phyloP scores from a whole-genome alignment of 2,888 invertebrate species.

The Stictocephala bisonia region DNA sequence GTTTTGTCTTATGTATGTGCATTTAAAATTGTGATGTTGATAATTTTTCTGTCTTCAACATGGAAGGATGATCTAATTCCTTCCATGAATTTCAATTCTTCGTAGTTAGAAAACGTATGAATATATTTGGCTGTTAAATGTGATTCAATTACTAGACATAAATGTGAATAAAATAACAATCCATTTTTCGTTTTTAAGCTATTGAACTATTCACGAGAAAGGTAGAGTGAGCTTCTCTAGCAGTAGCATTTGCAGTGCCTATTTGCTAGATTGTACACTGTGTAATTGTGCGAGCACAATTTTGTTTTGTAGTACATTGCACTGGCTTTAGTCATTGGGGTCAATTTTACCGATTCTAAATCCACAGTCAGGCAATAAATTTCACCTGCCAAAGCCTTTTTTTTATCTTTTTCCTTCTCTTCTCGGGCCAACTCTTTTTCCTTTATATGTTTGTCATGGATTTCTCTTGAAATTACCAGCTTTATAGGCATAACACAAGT shows the following conservation, averaged over 20 bases:
- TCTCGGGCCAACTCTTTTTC: constrained; percentile 30
- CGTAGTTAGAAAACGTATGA: too few relatives aligned
- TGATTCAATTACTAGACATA: too few relatives aligned
- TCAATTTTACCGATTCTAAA: constrained; percentile 38
- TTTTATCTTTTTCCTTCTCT: constrained; percentile 36
- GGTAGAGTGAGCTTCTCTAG: too few relatives aligned
- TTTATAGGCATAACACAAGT: constrained; percentile 29
- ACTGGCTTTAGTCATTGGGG: constrained; percentile 13
- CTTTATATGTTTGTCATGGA: constrained; percentile 16
- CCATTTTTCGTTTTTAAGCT: too few relatives aligned
- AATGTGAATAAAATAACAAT: too few relatives aligned
- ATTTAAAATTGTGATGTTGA: too few relatives aligned
- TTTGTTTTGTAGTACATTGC: constrained; percentile 31
- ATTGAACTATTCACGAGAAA: too few relatives aligned
- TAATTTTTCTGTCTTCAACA: too few relatives aligned
- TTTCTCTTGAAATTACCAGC: constrained; percentile 27
- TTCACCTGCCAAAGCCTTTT: constrained; percentile 2
- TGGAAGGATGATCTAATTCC: too few relatives aligned
- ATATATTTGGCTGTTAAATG: too few relatives aligned
- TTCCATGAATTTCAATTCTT: too few relatives aligned
- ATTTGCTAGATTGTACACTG: constrained; percentile 42
- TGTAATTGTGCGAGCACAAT: constrained; percentile 22
- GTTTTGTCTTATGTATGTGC: too few relatives aligned
- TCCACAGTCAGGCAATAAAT: constrained; percentile 30
- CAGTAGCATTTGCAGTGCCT: constrained; percentile 47